phyloP scores from a whole-genome alignment of 2,888 invertebrate species.

The Diadegma fenestrale region DNA sequence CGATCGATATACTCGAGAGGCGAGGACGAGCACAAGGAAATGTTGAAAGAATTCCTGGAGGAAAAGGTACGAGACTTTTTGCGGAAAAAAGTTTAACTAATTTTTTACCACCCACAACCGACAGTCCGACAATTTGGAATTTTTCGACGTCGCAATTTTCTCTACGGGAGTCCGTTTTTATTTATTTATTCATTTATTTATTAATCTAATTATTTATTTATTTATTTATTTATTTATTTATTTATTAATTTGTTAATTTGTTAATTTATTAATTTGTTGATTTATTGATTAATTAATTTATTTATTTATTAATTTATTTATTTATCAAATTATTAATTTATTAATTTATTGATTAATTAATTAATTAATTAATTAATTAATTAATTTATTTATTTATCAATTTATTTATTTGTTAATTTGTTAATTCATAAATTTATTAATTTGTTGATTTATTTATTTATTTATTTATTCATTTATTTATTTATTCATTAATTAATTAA shows the following conservation, averaged over 20 bases:
- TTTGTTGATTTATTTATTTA: not conserved
- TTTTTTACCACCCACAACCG: too few species aligned
- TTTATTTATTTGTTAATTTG: too few species aligned
- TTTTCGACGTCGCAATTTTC: not conserved
- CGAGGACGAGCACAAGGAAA: not conserved
- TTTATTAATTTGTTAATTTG: not conserved
- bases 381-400: not conserved
- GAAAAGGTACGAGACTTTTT: too few species aligned
- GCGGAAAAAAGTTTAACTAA: too few species aligned
- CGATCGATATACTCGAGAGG: too few species aligned
- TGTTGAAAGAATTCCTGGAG: too few species aligned
- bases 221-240: not conserved
- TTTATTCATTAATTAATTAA: not conserved
- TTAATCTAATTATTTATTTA: not conserved
- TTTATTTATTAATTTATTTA: not conserved
- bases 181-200: not conserved
- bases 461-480: too few species aligned
- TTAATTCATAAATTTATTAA: not conserved
- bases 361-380: not conserved
- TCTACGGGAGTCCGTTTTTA: not conserved
- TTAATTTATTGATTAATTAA: not conserved
- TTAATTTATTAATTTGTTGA: not conserved
- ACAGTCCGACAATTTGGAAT: too few species aligned
- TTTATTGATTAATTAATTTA: not conserved
- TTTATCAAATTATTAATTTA: not conserved